Base-by-base conservation (phyloP, 2,888 invertebrate species). In the Synanthedon myopaeformis region DNA sequence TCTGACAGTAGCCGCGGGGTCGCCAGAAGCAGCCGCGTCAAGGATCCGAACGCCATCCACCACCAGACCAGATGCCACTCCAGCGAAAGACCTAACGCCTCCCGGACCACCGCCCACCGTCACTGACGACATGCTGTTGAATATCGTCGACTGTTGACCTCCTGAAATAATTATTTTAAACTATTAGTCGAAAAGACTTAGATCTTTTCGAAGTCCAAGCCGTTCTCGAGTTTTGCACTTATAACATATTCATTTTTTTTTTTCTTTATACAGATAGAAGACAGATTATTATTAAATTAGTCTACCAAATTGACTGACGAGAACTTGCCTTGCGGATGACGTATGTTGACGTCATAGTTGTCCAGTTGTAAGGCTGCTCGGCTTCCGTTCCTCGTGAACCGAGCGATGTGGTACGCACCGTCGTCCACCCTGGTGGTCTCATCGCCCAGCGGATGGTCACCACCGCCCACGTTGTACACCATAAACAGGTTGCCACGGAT, bases 391-490 rank as follows among this genome's bases (percentile, higher is more conserved):
- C 98, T 90, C 3, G 93, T 94, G 77, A 98, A 97, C 62, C 96
- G 88, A 1, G 98, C 92, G 48, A 98, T 96, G 83, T 98, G 98
- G 80, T 98, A 98, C 49, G 93, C 91, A 61, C 97, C 96, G 70
- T 98, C 98, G 70, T 97, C 97, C 4, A 98, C 95, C 74, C 95
- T 92, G 3, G 95, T 92, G n/a, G 93, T 92, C 66, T 94, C 93
- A 72, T 97, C 96, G 1, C 95, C 97, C 28, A 98, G 89, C 0
- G 96, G 96, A 71, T 96, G 93, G 70, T 97, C 96, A 54, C 93
- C 93, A 0, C 95, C 95, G 0, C 98, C 97, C 79, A 98, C 93
- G 76, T 98, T 98, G 86, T 98, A 98, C 4, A 96, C 94, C 83
- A 95, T 94, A 72, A 96, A 95, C 5, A 98, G 91, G 70, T 96